A percentile compares a stretch with the other conserved stretches of the same genome.
phyloP scores from a whole-genome alignment of 2,888 invertebrate species.

The Neoscelio sp. region DNA sequence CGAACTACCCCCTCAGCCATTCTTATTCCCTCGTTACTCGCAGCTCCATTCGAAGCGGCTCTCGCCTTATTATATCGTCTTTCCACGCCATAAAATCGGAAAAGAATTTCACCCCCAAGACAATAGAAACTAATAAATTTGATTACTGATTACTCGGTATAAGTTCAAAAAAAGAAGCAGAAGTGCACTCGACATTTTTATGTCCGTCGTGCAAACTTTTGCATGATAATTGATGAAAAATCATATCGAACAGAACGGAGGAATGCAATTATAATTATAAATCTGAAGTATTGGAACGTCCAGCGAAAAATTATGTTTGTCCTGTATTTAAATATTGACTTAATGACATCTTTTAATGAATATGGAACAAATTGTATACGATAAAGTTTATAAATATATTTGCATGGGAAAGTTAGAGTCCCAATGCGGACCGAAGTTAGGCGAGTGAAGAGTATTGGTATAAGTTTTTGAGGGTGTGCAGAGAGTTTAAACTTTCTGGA shows the following conservation, averaged over 20 bases:
- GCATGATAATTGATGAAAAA: slow-evolving; percentile 43
- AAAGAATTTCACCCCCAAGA: slow-evolving; percentile 83
- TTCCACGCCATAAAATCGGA: slow-evolving; percentile 83
- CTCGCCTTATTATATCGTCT: slow-evolving; percentile 83
- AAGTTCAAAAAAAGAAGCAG: slow-evolving; percentile 56
- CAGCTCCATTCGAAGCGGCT: slow-evolving; percentile 79
- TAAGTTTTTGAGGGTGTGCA: slow-evolving; percentile 70
- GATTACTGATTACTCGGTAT: slow-evolving; percentile 82
- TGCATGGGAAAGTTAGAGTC: slow-evolving; percentile 62
- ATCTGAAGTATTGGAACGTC: background rate
- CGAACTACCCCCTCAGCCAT: slow-evolving; percentile 76
- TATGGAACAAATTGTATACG: slow-evolving; percentile 61
- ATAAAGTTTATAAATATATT: slow-evolving; percentile 68
- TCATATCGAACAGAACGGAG: background rate
- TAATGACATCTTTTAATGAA: slow-evolving; percentile 53
- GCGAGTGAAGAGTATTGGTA: slow-evolving; percentile 63
- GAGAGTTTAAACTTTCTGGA: slow-evolving; percentile 75
- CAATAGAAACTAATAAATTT: slow-evolving; percentile 83
- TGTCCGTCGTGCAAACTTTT: slow-evolving; percentile 50
- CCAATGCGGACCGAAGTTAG: slow-evolving; percentile 64
- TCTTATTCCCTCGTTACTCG: slow-evolving; percentile 83
- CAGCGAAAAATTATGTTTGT: too few relatives aligned
- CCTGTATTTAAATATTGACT: slow-evolving; percentile 41
- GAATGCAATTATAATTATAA: slow-evolving; percentile 15
- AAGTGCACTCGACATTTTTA: slow-evolving; percentile 67